Evolutionary conservation across 2,888 invertebrate species (phyloP).

Genomic region (Entomobrya multifasciata): DNA sequence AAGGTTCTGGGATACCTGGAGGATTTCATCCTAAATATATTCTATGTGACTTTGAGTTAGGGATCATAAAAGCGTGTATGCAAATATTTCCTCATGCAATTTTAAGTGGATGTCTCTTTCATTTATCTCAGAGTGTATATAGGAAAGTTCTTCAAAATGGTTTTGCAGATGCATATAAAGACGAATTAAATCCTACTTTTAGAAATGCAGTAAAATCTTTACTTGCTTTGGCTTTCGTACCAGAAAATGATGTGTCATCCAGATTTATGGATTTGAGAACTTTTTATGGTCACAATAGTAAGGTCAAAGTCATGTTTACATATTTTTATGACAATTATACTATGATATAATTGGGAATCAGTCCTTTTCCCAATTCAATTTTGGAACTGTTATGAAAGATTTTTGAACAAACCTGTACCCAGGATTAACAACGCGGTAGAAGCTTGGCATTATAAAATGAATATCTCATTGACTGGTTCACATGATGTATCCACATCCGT

Average conservation of each 20-base stretch:
- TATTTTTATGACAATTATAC: neutral
- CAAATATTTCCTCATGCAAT: neutral
- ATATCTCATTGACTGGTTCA: neutral
- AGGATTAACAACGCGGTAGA: neutral
- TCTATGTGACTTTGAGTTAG: slow-evolving; percentile 17
- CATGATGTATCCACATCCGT: neutral
- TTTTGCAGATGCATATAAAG: neutral
- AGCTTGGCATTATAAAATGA: neutral
- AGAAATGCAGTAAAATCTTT: neutral
- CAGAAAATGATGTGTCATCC: neutral
- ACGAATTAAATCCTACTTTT: neutral
- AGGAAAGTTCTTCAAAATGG: neutral
- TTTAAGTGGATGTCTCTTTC: neutral
- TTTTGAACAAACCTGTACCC: neutral
- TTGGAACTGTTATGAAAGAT: neutral
- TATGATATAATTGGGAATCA: neutral
- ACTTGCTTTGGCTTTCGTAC: too few species aligned
- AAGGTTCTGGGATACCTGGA: neutral
- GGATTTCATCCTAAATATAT: neutral
- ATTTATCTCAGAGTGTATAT: slow-evolving; percentile 1
- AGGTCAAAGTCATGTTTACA: neutral
- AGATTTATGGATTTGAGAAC: neutral
- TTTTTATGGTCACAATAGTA: neutral
- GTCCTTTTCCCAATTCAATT: neutral
- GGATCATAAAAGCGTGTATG: neutral